phyloP scores from a whole-genome alignment of 1,140 invertebrate genomes.

The Drosophila orena region DNA sequence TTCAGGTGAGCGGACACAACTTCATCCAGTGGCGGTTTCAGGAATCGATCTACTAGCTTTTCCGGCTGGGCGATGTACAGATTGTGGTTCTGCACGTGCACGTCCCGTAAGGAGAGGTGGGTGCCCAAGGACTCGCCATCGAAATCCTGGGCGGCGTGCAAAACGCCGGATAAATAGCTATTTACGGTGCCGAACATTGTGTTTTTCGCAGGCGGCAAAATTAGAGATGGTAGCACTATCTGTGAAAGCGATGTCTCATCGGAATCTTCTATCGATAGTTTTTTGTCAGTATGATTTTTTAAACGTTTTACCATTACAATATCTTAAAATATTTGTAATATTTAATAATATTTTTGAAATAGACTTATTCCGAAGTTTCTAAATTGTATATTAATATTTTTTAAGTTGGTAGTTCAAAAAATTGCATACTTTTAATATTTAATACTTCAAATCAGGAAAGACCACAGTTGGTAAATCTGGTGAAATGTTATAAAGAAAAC shows the following conservation, averaged over 20 bases:
- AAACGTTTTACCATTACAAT: too few relatives aligned
- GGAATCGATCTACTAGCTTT: slow-evolving; percentile 88
- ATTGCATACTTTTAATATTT: too few relatives aligned
- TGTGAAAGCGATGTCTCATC: background rate
- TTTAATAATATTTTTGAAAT: too few relatives aligned
- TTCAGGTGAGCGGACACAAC: slow-evolving; percentile 92
- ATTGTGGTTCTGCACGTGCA: slow-evolving; percentile 90
- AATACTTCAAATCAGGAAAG: too few relatives aligned
- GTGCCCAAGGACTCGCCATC: slow-evolving; percentile 85
- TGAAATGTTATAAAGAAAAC: too few relatives aligned
- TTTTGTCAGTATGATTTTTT: too few relatives aligned
- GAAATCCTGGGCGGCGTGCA: slow-evolving; percentile 63
- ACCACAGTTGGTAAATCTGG: too few relatives aligned
- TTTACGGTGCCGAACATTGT: slow-evolving; percentile 78
- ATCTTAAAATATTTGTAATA: too few relatives aligned
- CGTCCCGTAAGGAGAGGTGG: slow-evolving; percentile 91
- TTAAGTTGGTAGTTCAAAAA: background rate
- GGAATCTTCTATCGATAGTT: too few relatives aligned
- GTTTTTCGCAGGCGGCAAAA: slow-evolving; percentile 9
- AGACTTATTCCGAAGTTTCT: too few relatives aligned
- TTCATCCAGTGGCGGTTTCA: slow-evolving; percentile 92
- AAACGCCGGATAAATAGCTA: slow-evolving; percentile 71
- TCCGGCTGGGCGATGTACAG: slow-evolving; percentile 90
- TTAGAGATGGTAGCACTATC: background rate
- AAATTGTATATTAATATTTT: background rate